phyloP scores from a whole-genome alignment of 2,888 invertebrate species.

The Pachydiplax longipennis region DNA sequence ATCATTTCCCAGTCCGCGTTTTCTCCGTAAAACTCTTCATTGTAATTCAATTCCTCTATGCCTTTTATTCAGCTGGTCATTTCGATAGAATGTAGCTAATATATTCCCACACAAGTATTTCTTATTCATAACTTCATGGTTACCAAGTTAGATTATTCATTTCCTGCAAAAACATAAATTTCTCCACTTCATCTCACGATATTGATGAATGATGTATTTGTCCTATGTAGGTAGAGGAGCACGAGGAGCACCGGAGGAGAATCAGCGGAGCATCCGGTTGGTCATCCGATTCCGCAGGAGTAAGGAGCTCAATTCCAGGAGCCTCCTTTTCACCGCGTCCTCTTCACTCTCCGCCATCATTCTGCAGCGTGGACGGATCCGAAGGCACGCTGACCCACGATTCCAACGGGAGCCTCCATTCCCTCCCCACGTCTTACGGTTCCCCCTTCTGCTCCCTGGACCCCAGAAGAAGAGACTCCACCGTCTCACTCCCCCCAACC shows the following conservation, averaged over 20 bases:
- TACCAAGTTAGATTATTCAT: no score
- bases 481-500: slow-evolving; percentile 64
- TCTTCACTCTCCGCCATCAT: slow-evolving; percentile 17
- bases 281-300: slow-evolving; percentile 5
- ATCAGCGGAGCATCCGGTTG: slow-evolving; percentile 7
- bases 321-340: neutral
- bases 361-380: slow-evolving; percentile 54
- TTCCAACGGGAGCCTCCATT: slow-evolving; percentile 51
- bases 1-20: no score
- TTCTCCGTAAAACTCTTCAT: no score
- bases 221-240: neutral
- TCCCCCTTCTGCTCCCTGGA: slow-evolving; percentile 24
- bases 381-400: slow-evolving; percentile 60
- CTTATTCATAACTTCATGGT: no score
- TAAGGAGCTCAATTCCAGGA: neutral
- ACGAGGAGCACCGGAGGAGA: slow-evolving; percentile 10
- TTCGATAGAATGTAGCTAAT: no score
- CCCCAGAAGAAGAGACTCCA: slow-evolving; percentile 65
- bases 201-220: neutral
- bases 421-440: slow-evolving; percentile 48
- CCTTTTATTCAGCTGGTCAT: no score
- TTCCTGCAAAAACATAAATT: no score
- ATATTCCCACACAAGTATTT: no score
- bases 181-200: no score
- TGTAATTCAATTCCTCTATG: no score